These are phyloP conservation scores for Pogonocherus hispidulus DNA, from an alignment of 2,888 invertebrate species.

Conservation along the genomic window DNA sequence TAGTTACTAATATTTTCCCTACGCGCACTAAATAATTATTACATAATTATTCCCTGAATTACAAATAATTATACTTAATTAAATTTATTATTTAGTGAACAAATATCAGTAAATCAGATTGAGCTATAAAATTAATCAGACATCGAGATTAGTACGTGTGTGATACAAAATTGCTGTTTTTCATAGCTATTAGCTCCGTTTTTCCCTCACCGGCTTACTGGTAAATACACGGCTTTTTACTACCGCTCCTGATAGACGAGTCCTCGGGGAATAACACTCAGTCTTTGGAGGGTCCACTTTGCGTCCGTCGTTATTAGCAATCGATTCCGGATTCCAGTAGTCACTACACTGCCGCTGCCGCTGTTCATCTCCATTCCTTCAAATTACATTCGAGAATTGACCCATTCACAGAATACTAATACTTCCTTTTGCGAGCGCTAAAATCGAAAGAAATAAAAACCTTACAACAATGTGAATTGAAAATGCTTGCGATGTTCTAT, in stretches of 20 bases:
- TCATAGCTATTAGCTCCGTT: constrained; percentile 2
- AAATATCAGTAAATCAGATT: too few species aligned
- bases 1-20: too few species aligned
- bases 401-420: constrained; percentile 5
- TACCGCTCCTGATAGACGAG: background rate
- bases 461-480: background rate
- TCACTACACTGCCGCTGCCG: constrained; percentile 2
- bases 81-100: too few species aligned
- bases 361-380: constrained; percentile 6
- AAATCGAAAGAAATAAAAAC: background rate
- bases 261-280: constrained; percentile 1
- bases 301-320: constrained; percentile 6
- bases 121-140: background rate
- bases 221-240: constrained; percentile 1
- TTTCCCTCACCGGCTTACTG: background rate
- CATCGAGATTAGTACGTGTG: background rate
- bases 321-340: constrained; percentile 3
- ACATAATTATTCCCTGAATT: too few species aligned
- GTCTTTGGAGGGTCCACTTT: constrained; percentile 4
- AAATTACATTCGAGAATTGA: constrained; percentile 4
- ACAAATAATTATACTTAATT: too few species aligned
- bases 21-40: too few species aligned
- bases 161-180: background rate
- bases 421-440: background rate
- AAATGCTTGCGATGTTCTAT: background rate